Evolutionary conservation across 2,888 invertebrate species (phyloP), one percentile per base, ranked within the genome.

Genomic region (Cartodere bifasciata): DNA sequence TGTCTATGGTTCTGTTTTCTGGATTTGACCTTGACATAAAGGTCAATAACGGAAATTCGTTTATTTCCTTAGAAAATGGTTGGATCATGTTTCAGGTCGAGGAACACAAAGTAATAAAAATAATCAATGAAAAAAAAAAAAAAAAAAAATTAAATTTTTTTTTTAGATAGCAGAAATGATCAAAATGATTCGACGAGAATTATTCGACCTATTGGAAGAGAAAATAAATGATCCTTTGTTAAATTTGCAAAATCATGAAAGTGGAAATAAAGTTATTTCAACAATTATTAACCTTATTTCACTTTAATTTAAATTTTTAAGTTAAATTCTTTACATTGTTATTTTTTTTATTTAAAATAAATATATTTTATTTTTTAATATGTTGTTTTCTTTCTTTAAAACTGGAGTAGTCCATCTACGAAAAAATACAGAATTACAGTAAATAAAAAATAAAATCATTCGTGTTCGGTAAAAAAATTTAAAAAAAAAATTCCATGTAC

Each of bases 1-100:
- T 84, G 35, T 73, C 85, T 1, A 55, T 86, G 17, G 74, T 84
- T 2, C 50, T 83, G 27, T 79, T 79, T 49, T 71, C 71, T 50
- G 83, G 84, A n/a, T 77, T 75, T 48, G 75, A 70, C 47, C 60
- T 85, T 10, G 67, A 72, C 12, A 76, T 86, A 32, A 78, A 79
- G 48, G 62, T 81, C 2, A 77, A 81, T 44, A 72, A 73, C 41
- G 82, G 79, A 0, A 72, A 70, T 5, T 83, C 81, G 39, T 72
- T 79, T 15, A 67, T 85, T 13, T 70, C 79, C 0, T 55, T 86
- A 15, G 84, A 81, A 55, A 78, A 78, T 43, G 83, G 82, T 3
- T 85, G 85, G 85, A 83, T 85, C 29, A 70, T 82, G 60, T 72
- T 86, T 46, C 75, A 78, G 55, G 79, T 81, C 1, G 75, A 80